Evolutionary conservation across 2,113 vertebrate species (phyloP).

Genomic region (Sylvia atricapilla): DNA sequence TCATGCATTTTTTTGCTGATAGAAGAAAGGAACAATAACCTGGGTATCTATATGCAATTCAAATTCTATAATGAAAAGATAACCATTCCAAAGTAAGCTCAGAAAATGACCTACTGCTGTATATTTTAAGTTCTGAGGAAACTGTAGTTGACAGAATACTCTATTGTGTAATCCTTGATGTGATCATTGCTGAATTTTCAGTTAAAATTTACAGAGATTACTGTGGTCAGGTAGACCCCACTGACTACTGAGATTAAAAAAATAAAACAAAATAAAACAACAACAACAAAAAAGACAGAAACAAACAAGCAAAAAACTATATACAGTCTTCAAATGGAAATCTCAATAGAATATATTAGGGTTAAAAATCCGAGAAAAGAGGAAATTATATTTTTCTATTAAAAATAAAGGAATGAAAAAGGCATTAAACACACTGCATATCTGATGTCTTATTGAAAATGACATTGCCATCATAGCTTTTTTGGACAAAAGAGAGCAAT

Average conservation of each 20-base stretch:
- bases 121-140: background rate
- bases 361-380: background rate
- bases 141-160: background rate
- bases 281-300: too few species aligned
- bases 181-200: background rate
- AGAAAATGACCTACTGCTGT: background rate
- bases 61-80: background rate
- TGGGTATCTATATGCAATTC: background rate
- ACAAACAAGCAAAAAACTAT: background rate
- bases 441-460: background rate
- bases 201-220: constrained; percentile 32
- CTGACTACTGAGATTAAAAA: background rate
- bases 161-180: background rate
- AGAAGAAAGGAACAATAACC: background rate
- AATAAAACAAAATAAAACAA: too few species aligned
- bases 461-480: background rate
- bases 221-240: background rate
- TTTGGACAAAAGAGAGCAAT: background rate
- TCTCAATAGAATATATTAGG: background rate
- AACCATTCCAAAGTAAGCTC: background rate
- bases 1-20: background rate
- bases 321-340: background rate
- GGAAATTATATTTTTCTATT: background rate
- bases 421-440: background rate
- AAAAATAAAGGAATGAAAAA: background rate